A percentile compares a stretch with the other conserved stretches of the same genome.
These are phyloP conservation scores for Oryzias sinensis DNA, from an alignment of 2,797 vertebrate genomes.

Conservation along the genomic window DNA sequence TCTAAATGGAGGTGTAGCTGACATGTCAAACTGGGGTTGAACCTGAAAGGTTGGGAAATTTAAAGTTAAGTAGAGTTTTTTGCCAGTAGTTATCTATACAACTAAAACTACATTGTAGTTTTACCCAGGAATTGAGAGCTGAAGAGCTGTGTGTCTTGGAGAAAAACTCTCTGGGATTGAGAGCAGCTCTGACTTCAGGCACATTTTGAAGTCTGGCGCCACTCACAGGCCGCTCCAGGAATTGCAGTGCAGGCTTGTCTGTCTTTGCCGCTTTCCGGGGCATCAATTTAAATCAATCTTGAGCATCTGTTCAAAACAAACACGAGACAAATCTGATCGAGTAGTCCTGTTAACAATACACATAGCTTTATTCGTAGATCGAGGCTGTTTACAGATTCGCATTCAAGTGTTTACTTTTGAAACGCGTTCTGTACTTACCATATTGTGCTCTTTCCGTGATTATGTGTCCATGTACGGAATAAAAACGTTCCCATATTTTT, in stretches of 20 bases:
- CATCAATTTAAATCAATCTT: slow-evolving; percentile 79
- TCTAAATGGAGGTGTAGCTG: slow-evolving; percentile 44
- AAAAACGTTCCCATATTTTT: accelerated
- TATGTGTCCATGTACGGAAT: neutral
- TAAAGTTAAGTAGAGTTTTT: neutral
- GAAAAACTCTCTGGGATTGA: slow-evolving; percentile 77
- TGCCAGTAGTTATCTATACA: neutral
- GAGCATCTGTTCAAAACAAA: slow-evolving; percentile 12
- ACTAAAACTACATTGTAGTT: neutral
- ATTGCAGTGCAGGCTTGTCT: slow-evolving; percentile 79
- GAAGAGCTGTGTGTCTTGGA: slow-evolving; percentile 49
- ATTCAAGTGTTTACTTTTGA: too few relatives aligned
- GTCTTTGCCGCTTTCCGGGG: slow-evolving; percentile 80
- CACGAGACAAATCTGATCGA: neutral
- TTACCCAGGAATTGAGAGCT: slow-evolving; percentile 80
- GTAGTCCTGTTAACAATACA: neutral
- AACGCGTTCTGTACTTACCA: too few relatives aligned
- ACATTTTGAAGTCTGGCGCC: slow-evolving; percentile 72
- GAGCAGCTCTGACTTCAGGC: slow-evolving; percentile 54
- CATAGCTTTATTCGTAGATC: neutral
- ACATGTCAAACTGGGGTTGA: slow-evolving; percentile 81
- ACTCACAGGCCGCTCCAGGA: slow-evolving; percentile 78
- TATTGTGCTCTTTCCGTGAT: neutral
- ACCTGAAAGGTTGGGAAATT: slow-evolving; percentile 72
- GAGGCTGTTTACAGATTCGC: neutral